Conservation (phyloP, 1,140 invertebrate genomes). For the Cydia strobilella region DNA sequence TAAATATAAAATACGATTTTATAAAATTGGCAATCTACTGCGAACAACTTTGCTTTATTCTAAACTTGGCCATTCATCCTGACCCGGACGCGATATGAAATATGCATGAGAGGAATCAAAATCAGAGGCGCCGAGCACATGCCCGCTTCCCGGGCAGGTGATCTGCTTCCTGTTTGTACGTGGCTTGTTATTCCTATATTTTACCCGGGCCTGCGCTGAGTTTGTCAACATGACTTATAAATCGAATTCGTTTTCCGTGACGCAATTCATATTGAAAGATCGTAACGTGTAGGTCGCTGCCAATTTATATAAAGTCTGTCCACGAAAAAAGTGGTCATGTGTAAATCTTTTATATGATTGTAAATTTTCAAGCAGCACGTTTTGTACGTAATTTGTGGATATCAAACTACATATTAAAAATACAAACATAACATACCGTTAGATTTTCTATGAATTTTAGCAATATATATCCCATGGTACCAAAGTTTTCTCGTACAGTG, state of each 20-base stretch:
- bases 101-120: constrained; percentile 18
- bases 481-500: too few species aligned
- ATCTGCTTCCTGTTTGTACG: constrained; percentile 19
- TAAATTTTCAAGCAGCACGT: too few species aligned
- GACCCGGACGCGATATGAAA: constrained; percentile 3
- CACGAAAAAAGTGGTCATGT: too few species aligned
- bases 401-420: too few species aligned
- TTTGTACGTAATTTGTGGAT: too few species aligned
- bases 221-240: constrained; percentile 17
- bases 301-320: constrained; percentile 6
- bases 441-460: too few species aligned
- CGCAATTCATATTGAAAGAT: neutral
- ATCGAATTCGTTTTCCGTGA: constrained; percentile 15
- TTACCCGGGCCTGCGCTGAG: neutral
- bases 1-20: neutral
- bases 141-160: constrained; percentile 6
- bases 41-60: constrained; percentile 5
- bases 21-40: neutral
- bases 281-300: neutral
- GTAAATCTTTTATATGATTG: too few species aligned
- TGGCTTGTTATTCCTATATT: constrained; percentile 21
- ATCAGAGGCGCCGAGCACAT: constrained; percentile 15
- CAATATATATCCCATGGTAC: too few species aligned
- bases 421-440: too few species aligned
- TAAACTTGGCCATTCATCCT: neutral